phyloP scores from a whole-genome alignment of 1,140 invertebrate genomes.

The Drosophila leontia region DNA sequence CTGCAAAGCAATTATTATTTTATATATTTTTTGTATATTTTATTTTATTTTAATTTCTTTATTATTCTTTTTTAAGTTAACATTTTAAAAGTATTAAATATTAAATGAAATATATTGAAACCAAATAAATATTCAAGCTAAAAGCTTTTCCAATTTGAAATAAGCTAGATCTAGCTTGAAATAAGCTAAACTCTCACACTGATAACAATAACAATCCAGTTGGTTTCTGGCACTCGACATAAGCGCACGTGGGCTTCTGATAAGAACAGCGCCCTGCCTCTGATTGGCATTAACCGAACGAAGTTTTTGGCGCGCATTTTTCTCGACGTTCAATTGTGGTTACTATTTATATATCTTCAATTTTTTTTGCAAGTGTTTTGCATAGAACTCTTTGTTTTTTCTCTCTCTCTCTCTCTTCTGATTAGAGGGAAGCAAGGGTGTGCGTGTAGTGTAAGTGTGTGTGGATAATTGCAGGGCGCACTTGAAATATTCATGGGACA shows the following conservation, averaged over 20 bases:
- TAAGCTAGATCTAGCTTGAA: too few species aligned
- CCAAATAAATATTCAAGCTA: background rate
- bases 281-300: slow-evolving; percentile 1
- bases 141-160: too few species aligned
- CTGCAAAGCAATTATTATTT: background rate
- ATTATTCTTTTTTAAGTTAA: too few species aligned
- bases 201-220: slow-evolving; percentile 28
- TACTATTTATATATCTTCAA: background rate
- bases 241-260: slow-evolving; percentile 20
- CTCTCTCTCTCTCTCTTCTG: slow-evolving; percentile 1
- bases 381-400: background rate
- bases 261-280: background rate
- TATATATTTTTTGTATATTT: background rate
- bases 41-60: too few species aligned
- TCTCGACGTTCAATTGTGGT: slow-evolving; percentile 9
- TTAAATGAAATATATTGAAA: background rate
- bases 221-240: slow-evolving; percentile 61
- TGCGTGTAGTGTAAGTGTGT: slow-evolving; percentile 22
- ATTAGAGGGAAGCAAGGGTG: slow-evolving; percentile 1
- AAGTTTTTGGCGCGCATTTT: slow-evolving; percentile 70
- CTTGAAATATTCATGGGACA: slow-evolving; percentile 67
- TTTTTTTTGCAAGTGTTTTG: slow-evolving; percentile 29
- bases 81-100: too few species aligned
- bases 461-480: slow-evolving; percentile 55
- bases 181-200: background rate